A percentile compares a stretch with the other conserved stretches of the same genome.
phyloP scores from a whole-genome alignment of 2,888 invertebrate species.

The Yponomeuta plumbellus region DNA sequence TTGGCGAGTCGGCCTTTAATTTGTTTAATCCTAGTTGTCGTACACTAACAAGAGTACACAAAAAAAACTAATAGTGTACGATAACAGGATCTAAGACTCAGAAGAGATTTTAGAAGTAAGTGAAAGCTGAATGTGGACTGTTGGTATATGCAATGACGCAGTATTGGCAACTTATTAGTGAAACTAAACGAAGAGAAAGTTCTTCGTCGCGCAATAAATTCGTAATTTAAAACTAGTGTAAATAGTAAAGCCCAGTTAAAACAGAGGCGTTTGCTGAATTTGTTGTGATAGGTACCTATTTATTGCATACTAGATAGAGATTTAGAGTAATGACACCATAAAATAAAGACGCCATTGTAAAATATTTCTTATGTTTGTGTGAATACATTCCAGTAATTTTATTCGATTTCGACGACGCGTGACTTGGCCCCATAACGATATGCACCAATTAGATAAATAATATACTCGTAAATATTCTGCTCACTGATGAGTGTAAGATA shows the following conservation, averaged over 20 bases:
- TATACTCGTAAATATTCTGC: background rate
- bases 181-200: background rate
- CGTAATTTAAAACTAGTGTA: background rate
- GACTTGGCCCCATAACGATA: background rate
- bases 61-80: no score
- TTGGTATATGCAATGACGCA: background rate
- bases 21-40: background rate
- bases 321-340: background rate
- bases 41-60: background rate
- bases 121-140: background rate
- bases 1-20: no score
- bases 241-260: background rate
- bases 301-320: background rate
- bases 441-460: background rate
- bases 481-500: constrained; percentile 4
- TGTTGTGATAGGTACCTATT: background rate
- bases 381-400: background rate
- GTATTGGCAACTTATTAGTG: background rate
- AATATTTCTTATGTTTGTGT: background rate
- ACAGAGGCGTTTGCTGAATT: background rate
- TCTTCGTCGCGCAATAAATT: background rate
- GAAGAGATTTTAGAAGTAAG: constrained; percentile 6
- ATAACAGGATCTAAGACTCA: background rate
- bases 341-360: background rate
- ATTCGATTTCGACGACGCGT: background rate